These are phyloP conservation scores for Rhagoletis pomonella DNA, from an alignment of 1,140 invertebrate species.

Conservation along the genomic window DNA sequence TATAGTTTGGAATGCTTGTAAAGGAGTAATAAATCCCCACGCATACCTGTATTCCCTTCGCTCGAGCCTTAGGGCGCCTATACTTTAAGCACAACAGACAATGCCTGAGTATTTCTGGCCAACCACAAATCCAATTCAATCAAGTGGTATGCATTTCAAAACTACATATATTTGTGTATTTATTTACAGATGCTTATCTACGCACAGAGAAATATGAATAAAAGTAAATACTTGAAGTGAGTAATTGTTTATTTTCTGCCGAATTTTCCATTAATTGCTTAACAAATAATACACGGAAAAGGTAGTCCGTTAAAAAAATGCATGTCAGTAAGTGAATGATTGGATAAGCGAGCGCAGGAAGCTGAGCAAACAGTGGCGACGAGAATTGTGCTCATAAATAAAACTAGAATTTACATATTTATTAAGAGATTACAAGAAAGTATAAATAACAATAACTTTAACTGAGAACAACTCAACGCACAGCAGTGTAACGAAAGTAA, in stretches of 20 bases:
- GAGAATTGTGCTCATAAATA: background rate
- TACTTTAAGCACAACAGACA: too few relatives aligned
- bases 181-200: too few relatives aligned
- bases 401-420: background rate
- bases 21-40: too few relatives aligned
- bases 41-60: too few relatives aligned
- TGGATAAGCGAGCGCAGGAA: background rate
- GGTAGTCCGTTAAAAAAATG: background rate
- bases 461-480: background rate
- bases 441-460: background rate
- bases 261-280: background rate
- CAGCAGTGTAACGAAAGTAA: background rate
- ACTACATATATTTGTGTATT: too few relatives aligned
- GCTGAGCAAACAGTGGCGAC: background rate
- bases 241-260: background rate
- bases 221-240: too few relatives aligned
- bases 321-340: background rate
- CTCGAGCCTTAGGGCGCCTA: too few relatives aligned
- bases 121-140: too few relatives aligned
- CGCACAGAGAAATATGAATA: too few relatives aligned
- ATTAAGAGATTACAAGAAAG: slow-evolving; percentile 1
- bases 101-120: too few relatives aligned
- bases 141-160: too few relatives aligned
- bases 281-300: background rate
- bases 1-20: too few relatives aligned